phyloP scores from a whole-genome alignment of 2,797 vertebrate species.

The Mergus octosetaceus region DNA sequence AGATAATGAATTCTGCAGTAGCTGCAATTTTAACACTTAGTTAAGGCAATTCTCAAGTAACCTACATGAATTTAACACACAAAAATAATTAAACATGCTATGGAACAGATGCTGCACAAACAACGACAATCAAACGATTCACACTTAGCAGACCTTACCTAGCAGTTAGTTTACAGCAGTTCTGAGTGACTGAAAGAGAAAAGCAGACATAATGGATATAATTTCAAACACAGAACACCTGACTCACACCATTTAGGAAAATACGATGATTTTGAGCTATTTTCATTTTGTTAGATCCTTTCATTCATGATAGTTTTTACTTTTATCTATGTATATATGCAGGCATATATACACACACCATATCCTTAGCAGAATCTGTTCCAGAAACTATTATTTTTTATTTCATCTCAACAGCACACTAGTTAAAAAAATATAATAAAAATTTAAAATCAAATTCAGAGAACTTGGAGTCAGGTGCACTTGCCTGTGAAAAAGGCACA shows the following conservation, averaged over 20 bases:
- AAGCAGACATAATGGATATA: background rate
- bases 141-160: conserved; percentile 55
- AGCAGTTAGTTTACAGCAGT: conserved; percentile 28
- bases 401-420: background rate
- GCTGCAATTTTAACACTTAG: conserved; percentile 61
- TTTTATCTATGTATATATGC: background rate
- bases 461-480: background rate
- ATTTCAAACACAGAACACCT: conserved; percentile 6
- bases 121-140: conserved; percentile 43
- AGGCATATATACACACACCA: background rate
- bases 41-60: conserved; percentile 67
- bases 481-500: conserved; percentile 17
- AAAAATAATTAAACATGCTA: conserved; percentile 66
- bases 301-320: background rate
- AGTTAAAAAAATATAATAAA: background rate
- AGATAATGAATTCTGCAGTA: conserved; percentile 49
- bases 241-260: background rate
- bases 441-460: background rate
- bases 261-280: background rate
- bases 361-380: background rate
- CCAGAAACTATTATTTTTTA: conserved; percentile 17
- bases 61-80: conserved; percentile 56
- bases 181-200: conserved; percentile 21
- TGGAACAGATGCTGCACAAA: conserved; percentile 64
- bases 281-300: background rate